Evolutionary conservation across 2,888 invertebrate species (phyloP), one percentile per base, ranked within the genome.

Genomic region (Hydraecia micacea): DNA sequence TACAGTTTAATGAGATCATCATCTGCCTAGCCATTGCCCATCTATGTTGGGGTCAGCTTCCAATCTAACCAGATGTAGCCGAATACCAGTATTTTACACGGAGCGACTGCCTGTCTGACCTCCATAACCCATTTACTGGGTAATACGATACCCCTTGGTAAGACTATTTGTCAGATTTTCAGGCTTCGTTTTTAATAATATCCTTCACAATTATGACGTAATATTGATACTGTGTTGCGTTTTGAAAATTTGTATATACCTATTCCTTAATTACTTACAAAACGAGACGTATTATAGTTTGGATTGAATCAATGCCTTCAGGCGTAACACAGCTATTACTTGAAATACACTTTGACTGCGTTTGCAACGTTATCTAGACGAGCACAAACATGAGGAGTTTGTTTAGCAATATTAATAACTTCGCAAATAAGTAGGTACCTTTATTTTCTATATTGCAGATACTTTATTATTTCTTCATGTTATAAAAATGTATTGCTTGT

Each of bases 281-380:
- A 42, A 25, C n/a, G 42, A 36, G n/a, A 25, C 36, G 25, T 28
- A 46, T 46, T 46, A 46, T 46, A 68, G n/a, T 63, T 63, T 52
- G 32, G 0, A 36, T 55, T 49, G 13, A 18, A 46, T 36, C 8
- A 46, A 13, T 42, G 68, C 52, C 72, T 58, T 21, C 21, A n/a
- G 60, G 69, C 65, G 28, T 32, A 52, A 58, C 32, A 21, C 9
- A 60, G 36, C n/a, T 42, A 42, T n/a, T 21, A 60, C 18, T 39
- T 25, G 60, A 28, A 21, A 49, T 69, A 52, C 8, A 65, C 32
- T 39, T 32, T 8, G 25, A 55, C 52, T 66, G 36, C 65, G 21
- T 63, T 62, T 71, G 46, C 70, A 66, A 15, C 42, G 62, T 65
- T 80, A 80, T 81, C 65, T 60, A 52, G 58, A 76, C 36, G 7